phyloP scores from a whole-genome alignment of 2,888 invertebrate species.

The Lathronympha strigana region DNA sequence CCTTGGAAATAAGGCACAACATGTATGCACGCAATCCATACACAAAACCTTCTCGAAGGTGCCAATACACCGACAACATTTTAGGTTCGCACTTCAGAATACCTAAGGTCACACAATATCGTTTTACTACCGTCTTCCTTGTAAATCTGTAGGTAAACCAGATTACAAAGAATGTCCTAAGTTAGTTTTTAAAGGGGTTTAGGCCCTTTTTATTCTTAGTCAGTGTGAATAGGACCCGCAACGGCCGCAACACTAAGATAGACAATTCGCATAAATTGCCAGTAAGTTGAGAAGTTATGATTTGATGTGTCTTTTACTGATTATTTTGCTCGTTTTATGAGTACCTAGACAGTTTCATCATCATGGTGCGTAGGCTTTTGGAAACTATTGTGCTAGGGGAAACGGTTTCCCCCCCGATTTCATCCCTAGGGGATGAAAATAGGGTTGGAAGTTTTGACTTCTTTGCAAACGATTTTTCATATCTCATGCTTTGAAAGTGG shows the following conservation, averaged over 20 bases:
- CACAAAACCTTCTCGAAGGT: neutral
- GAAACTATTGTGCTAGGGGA: no score
- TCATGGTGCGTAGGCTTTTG: neutral
- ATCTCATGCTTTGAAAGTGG: no score
- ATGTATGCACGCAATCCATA: no score
- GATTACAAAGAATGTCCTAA: neutral
- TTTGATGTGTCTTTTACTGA: conserved; percentile 32
- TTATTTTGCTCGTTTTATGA: conserved; percentile 29
- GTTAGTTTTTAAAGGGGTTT: neutral
- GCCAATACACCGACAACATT: neutral
- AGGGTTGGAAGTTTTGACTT: no score
- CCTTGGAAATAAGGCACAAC: no score
- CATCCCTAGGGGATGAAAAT: no score
- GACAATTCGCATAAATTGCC: conserved; percentile 22
- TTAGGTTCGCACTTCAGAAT: conserved; percentile 1
- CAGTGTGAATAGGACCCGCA: neutral
- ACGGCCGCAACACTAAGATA: conserved; percentile 7
- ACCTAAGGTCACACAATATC: conserved; percentile 13
- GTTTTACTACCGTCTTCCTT: conserved; percentile 7
- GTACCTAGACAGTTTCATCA: neutral
- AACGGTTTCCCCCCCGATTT: no score
- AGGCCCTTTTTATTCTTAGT: neutral
- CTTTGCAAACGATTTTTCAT: no score
- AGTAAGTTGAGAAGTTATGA: conserved; percentile 34
- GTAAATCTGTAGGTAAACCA: conserved; percentile 8